Evolutionary conservation across 2,113 vertebrate species (phyloP), one percentile per base, ranked within the genome.

Genomic region (Xiphophorus couchianus): DNA sequence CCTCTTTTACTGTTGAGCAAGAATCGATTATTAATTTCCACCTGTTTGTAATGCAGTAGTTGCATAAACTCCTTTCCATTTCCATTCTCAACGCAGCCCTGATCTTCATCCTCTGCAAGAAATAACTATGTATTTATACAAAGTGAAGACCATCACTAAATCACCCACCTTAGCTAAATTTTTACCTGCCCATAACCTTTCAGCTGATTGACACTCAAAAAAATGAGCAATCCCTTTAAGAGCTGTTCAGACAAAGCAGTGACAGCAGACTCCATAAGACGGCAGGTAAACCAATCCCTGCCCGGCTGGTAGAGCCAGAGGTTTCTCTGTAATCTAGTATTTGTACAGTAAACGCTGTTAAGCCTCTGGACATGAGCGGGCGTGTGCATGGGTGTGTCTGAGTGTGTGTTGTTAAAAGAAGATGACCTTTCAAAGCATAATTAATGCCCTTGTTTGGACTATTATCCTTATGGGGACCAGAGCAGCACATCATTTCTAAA

Each of bases 341-440:
- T 5, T 29, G n/a, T 39, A 44, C 30, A 31, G 30, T 30, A 31
- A 77, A 65, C 28, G 25, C 9, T 54, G 27, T 74, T 64, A 33
- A 66, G 29, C 30, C 12, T 48, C 28, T 0, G 2, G 76, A 14
- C 80, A 77, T 77, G 73, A 83, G 63, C 66, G n/a, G 30, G 10
- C 37, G 12, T 62, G 29, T 51, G 68, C 28, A 60, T 4, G n/a
- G 1, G 29, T 73, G 31, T 74, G 67, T 77, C 39, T 48, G 39
- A 14, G 39, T 42, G 13, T 37, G 22, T 39, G 27, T 42, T 67
- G 35, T 27, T 27, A 29, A 13, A 37, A 42, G 9, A 42, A 67
- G 11, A 67, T 2, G 4, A 19, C 1, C 31, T 35, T 65, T n/a
- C 35, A 31, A 22, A 33, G 3, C 35, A 22, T 64, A 35, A 35